A percentile compares a stretch with the other conserved stretches of the same genome.
phyloP scores from a whole-genome alignment of 1,140 invertebrate species.

The Microplitis mediator region DNA sequence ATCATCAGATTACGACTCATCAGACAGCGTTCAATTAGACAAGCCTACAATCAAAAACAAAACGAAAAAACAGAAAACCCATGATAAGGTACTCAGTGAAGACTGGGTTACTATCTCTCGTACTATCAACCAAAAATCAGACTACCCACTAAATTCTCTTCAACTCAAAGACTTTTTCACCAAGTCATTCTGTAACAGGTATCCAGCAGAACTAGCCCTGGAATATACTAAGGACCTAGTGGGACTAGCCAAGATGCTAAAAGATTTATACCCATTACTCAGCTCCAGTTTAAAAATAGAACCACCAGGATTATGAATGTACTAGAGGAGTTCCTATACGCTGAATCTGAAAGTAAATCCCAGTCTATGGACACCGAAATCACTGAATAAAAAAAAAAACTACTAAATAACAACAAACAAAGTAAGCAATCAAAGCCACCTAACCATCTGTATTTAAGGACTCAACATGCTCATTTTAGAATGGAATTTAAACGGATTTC shows the following conservation, averaged over 20 bases:
- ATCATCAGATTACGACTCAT: too few relatives aligned
- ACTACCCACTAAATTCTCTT: not conserved
- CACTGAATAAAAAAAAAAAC: not conserved
- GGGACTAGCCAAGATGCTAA: not conserved
- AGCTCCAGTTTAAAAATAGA: slow-evolving; percentile 5
- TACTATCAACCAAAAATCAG: not conserved
- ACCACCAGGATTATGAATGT: not conserved
- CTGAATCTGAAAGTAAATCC: not conserved
- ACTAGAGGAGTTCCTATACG: not conserved
- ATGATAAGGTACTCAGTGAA: too few relatives aligned
- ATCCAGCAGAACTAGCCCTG: not conserved
- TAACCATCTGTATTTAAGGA: not conserved
- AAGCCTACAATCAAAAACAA: too few relatives aligned
- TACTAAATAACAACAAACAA: not conserved
- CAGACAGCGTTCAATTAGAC: too few relatives aligned
- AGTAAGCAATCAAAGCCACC: not conserved
- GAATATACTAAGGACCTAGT: not conserved
- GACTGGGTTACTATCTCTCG: too few relatives aligned
- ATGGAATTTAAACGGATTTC: slow-evolving; percentile 7
- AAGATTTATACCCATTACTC: not conserved
- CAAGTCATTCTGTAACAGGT: not conserved
- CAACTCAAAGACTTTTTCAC: slow-evolving; percentile 7
- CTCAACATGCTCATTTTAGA: slow-evolving; percentile 1
- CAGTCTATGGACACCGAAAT: not conserved
- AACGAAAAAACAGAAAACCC: too few relatives aligned